Conservation (phyloP, 2,113 vertebrate species). For the Odocoileus virginianus region DNA sequence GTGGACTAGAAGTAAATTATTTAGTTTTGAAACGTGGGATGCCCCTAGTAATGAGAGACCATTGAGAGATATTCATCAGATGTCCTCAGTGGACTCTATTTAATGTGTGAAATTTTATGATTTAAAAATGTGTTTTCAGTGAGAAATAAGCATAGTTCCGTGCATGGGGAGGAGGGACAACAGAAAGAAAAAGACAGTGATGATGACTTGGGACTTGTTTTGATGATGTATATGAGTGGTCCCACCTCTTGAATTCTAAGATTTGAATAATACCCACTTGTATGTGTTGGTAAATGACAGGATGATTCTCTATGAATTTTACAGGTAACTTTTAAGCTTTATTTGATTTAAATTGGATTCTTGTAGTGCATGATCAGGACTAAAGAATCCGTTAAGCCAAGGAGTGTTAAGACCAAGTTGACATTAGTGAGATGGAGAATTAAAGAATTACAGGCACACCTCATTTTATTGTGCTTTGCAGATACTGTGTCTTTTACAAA, state of each 20-base stretch:
- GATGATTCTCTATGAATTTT: not conserved
- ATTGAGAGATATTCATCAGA: conserved; percentile 48
- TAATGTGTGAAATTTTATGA: not conserved
- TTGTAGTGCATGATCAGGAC: not conserved
- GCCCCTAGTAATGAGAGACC: conserved; percentile 45
- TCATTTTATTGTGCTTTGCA: not conserved
- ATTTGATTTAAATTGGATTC: not conserved
- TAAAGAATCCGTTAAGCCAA: not conserved
- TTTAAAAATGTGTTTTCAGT: not conserved
- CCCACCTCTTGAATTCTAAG: not conserved
- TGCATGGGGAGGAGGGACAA: not conserved
- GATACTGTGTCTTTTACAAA: not conserved
- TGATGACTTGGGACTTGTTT: not conserved
- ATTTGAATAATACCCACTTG: not conserved
- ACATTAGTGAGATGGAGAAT: not conserved
- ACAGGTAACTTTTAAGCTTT: not conserved
- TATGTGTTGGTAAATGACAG: not conserved
- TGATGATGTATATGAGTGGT: not conserved
- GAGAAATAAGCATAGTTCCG: not conserved
- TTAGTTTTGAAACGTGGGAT: conserved; percentile 61
- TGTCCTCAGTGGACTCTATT: conserved; percentile 21
- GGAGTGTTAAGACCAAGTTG: not conserved
- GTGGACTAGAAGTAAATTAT: conserved; percentile 70
- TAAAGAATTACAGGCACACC: not conserved
- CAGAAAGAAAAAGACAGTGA: not conserved